Base-by-base conservation (phyloP, 1,140 invertebrate species). In the Maniola jurtina region DNA sequence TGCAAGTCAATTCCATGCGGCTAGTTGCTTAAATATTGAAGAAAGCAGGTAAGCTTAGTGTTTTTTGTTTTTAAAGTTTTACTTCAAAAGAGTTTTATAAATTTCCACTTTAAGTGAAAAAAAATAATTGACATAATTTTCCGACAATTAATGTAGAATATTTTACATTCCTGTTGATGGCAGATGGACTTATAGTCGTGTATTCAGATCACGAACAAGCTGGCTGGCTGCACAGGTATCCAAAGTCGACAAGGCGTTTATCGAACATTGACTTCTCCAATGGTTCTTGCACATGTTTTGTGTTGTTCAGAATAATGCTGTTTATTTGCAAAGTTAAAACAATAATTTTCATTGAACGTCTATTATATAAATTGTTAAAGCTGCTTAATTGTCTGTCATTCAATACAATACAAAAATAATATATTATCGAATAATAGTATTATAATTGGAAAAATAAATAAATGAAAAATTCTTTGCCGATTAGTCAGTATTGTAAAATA, bases 1-100 rank as follows among this genome's bases (percentile, higher is more conserved):
- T 73, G 76, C 89, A 2, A 77, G 77, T 6, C 93, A 95, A 83
- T 55, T 81, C 25, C 83, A 89, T 2, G 91, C 94, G 42, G 89
- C 94, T 0, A 71, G 88, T 16, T 81, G 90, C 34, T 84, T 95
- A 0, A 89, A 90, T 38, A 81, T 92, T 15, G 81, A 83, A 14
- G 66, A 70, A 54, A 83, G 74, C 36, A 59, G 60, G 64, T 45
- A 45, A 45, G 13, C 1, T 25, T 48, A 45, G 35, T 38, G 14
- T 7, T 7, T 13, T 6, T 7, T 38, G 6, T 61, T 36, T 40
- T 35, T 35, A 3, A 16, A 45, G 60, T n/a, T n/a, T 56, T 16
- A 42, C n/a, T n/a, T n/a, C n/a, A n/a, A n/a, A n/a, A n/a, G n/a
- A n/a, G n/a, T n/a, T n/a, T n/a, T n/a, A n/a, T n/a, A n/a, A n/a